phyloP scores from a whole-genome alignment of 2,888 invertebrate genomes.

The Emmelina monodactyla region DNA sequence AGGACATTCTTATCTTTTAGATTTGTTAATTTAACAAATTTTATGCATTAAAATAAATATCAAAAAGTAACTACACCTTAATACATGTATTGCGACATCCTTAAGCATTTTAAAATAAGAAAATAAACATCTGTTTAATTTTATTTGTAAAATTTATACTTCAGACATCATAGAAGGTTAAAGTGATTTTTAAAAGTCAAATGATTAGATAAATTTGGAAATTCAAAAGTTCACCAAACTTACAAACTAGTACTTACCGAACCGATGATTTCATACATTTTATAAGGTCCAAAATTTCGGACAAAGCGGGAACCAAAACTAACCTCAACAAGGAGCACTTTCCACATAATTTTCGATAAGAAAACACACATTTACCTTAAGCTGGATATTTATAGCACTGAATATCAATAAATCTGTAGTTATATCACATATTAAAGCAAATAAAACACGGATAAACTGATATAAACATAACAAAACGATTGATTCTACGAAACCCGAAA shows the following conservation, averaged over 20 bases:
- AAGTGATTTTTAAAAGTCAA: background rate
- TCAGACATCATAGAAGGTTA: background rate
- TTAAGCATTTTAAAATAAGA: too few species aligned
- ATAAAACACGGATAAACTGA: constrained; percentile 13
- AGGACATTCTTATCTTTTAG: too few species aligned
- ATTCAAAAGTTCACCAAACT: constrained; percentile 37
- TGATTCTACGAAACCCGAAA: too few species aligned
- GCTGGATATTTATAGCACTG: too few species aligned
- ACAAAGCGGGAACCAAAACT: constrained; percentile 59
- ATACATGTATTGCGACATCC: too few species aligned
- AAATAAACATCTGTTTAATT: background rate
- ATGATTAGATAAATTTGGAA: constrained; percentile 25
- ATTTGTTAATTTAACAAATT: background rate
- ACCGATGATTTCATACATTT: constrained; percentile 36
- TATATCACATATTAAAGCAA: constrained; percentile 5
- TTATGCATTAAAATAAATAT: too few species aligned
- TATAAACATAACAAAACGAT: constrained; percentile 12
- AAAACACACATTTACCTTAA: too few species aligned
- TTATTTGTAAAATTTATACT: background rate
- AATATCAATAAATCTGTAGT: too few species aligned
- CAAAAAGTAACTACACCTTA: too few species aligned
- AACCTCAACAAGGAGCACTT: constrained; percentile 43
- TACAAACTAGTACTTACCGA: constrained; percentile 58
- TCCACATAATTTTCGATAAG: constrained; percentile 16
- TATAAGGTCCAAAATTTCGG: constrained; percentile 17